Evolutionary conservation across 1,140 invertebrate species (phyloP).

Genomic region (Microplitis mediator): DNA sequence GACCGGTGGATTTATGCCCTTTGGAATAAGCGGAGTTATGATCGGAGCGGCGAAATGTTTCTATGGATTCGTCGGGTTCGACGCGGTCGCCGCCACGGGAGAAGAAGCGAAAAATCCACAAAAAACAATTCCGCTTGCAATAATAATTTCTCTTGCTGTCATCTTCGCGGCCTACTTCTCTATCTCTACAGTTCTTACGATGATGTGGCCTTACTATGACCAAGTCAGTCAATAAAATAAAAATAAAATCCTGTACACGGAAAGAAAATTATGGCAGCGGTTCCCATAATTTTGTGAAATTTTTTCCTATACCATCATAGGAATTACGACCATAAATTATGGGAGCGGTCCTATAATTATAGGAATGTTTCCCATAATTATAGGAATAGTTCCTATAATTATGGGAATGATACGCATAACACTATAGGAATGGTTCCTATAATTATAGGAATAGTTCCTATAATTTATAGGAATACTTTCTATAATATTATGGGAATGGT

Average conservation of each 20-base stretch:
- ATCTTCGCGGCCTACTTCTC: slow-evolving; percentile 86
- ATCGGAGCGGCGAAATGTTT: slow-evolving; percentile 89
- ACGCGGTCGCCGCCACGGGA: slow-evolving; percentile 85
- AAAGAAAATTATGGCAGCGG: too few species aligned
- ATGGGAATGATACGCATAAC: too few species aligned
- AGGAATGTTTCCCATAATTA: too few species aligned
- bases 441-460: too few species aligned
- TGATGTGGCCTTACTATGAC: slow-evolving; percentile 89
- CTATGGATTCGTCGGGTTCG: slow-evolving; percentile 90
- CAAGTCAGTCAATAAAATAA: slow-evolving; percentile 64
- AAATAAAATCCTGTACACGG: neutral
- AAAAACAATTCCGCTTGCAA: slow-evolving; percentile 85
- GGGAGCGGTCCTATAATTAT: too few species aligned
- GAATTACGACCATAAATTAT: too few species aligned
- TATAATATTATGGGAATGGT: too few species aligned
- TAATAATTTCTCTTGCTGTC: slow-evolving; percentile 78
- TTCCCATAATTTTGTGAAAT: too few species aligned
- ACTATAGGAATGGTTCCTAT: too few species aligned
- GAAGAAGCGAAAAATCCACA: slow-evolving; percentile 88
- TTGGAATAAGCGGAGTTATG: slow-evolving; percentile 79
- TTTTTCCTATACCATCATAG: too few species aligned
- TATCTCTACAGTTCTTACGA: slow-evolving; percentile 82
- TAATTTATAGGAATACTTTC: too few species aligned
- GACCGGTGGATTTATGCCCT: slow-evolving; percentile 83
- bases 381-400: too few species aligned